Evolutionary conservation across 2,113 vertebrate genomes (phyloP).

Genomic region (Caloenas nicobarica): DNA sequence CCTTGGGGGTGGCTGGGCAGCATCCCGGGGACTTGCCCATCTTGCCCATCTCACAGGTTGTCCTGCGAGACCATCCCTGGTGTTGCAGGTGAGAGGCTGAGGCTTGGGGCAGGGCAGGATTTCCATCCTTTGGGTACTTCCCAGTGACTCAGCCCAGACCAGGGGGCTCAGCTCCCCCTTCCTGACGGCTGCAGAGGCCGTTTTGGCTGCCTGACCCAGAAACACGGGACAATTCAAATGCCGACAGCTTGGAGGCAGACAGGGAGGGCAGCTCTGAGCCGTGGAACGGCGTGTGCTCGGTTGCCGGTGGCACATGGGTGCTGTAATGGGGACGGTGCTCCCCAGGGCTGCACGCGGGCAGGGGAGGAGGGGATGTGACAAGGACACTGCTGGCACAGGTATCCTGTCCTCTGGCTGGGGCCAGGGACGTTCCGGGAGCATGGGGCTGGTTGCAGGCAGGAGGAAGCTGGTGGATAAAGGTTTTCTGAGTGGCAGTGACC

Average conservation of each 20-base stretch:
- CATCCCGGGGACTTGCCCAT: background rate
- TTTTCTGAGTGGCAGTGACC: background rate
- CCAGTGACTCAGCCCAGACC: background rate
- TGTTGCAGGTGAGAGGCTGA: background rate
- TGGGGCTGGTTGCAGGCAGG: background rate
- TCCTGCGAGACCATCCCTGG: rapidly evolving
- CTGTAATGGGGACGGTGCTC: background rate
- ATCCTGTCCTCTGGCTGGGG: background rate
- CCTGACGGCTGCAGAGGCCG: rapidly evolving
- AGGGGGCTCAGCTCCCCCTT: background rate
- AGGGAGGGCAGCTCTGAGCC: background rate
- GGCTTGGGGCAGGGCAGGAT: background rate
- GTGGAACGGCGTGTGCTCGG: rapidly evolving
- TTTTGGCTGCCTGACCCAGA: constrained; percentile 13
- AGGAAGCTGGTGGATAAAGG: background rate
- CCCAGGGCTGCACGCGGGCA: background rate
- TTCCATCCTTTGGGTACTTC: background rate
- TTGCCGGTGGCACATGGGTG: rapidly evolving
- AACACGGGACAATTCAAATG: rapidly evolving
- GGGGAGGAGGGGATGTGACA: background rate
- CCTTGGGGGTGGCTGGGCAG: background rate
- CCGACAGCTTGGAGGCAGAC: background rate
- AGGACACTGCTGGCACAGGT: background rate
- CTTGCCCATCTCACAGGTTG: background rate
- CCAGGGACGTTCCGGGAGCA: background rate